Evolutionary conservation across 2,797 vertebrate genomes (phyloP).

Genomic region (Podarcis siculus): DNA sequence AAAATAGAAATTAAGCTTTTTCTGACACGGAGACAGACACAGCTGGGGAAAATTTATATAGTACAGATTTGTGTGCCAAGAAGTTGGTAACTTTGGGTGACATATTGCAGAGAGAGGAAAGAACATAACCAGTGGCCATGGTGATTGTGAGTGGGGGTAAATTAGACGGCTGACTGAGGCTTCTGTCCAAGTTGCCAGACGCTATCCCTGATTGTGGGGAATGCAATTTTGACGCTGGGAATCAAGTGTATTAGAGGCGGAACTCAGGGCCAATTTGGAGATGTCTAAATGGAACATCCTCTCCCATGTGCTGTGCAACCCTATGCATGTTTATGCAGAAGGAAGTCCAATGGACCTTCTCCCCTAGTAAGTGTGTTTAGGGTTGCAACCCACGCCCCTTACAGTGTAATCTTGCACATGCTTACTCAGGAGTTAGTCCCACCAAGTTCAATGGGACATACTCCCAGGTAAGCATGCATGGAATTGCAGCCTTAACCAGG

Average conservation of each 20-base stretch:
- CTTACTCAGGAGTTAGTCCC: slow-evolving; percentile 23
- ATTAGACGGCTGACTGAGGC: slow-evolving; percentile 42
- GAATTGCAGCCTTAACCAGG: slow-evolving; percentile 36
- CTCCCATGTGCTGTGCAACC: slow-evolving; percentile 44
- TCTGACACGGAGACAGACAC: slow-evolving; percentile 31
- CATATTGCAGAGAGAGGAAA: slow-evolving; percentile 45
- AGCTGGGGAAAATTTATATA: slow-evolving; percentile 41
- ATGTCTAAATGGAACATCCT: slow-evolving; percentile 60
- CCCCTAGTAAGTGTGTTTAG: neutral
- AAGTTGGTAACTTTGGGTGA: slow-evolving; percentile 32
- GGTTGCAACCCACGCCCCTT: neutral
- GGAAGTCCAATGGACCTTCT: neutral
- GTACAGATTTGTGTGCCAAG: slow-evolving; percentile 11
- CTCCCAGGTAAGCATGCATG: neutral
- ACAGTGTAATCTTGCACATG: neutral
- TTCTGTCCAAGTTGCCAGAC: slow-evolving; percentile 52
- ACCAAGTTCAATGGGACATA: slow-evolving; percentile 5
- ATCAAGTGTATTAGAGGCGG: slow-evolving; percentile 9
- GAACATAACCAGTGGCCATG: slow-evolving; percentile 57
- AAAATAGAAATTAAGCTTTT: neutral
- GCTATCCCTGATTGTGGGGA: slow-evolving; percentile 51
- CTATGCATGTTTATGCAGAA: slow-evolving; percentile 12
- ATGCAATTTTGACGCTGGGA: slow-evolving; percentile 40
- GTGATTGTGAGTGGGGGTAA: slow-evolving; percentile 51
- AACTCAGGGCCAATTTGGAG: slow-evolving; percentile 66